phyloP scores from a whole-genome alignment of 2,113 vertebrate species.

The Indicator indicator region DNA sequence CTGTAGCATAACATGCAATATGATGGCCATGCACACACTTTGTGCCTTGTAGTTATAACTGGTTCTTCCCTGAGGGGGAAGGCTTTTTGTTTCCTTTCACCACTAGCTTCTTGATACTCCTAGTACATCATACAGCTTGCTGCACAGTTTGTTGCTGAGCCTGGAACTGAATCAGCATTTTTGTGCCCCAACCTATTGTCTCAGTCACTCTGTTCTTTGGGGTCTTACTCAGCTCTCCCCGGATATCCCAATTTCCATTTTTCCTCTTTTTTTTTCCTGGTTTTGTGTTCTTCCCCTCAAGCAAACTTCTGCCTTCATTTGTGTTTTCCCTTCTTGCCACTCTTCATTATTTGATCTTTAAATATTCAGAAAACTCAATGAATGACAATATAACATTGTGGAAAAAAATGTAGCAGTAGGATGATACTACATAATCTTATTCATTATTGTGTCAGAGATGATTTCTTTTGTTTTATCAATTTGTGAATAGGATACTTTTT shows the following conservation, averaged over 20 bases:
- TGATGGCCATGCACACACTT: background rate
- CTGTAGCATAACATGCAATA: background rate
- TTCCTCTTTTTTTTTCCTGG: background rate
- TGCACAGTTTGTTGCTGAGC: background rate
- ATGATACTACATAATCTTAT: background rate
- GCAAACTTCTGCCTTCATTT: background rate
- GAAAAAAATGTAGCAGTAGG: background rate
- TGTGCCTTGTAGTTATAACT: background rate
- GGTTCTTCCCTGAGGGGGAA: background rate
- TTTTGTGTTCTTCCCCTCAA: background rate
- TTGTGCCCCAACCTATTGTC: conserved; percentile 50
- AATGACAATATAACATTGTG: background rate
- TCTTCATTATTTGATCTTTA: background rate
- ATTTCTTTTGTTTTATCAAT: conserved; percentile 28
- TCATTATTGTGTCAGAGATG: background rate
- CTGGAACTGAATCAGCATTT: conserved; percentile 26
- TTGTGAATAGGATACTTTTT: conserved; percentile 22
- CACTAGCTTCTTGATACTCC: background rate
- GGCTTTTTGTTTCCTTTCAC: background rate
- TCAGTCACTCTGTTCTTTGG: background rate
- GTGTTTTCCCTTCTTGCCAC: conserved; percentile 1
- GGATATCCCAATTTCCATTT: conserved; percentile 16
- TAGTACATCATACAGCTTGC: background rate
- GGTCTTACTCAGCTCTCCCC: conserved; percentile 24
- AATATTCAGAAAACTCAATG: conserved; percentile 29